Evolutionary conservation across 2,888 invertebrate genomes (phyloP).

Genomic region (Acronicta aceris): DNA sequence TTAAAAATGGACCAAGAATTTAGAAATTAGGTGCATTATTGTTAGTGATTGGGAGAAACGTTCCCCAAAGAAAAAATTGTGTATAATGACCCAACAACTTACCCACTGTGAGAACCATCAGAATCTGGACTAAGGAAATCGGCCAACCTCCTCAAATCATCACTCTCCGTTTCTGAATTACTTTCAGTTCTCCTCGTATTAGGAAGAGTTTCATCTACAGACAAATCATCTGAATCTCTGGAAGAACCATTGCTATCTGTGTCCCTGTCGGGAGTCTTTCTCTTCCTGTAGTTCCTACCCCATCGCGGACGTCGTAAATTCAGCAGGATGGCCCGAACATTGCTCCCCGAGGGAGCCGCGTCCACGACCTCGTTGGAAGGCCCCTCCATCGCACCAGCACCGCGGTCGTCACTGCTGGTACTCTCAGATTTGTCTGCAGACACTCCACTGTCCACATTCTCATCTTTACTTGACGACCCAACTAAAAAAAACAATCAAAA

Average conservation of each 20-base stretch:
- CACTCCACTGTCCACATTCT: constrained; percentile 84
- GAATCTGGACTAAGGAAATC: constrained; percentile 62
- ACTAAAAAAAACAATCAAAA: constrained; percentile 67
- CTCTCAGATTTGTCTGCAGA: constrained; percentile 86
- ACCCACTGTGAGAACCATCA: constrained; percentile 70
- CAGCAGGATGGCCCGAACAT: constrained; percentile 74
- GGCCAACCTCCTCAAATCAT: constrained; percentile 64
- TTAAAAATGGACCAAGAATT: too few relatives aligned
- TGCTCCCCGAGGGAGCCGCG: constrained; percentile 78
- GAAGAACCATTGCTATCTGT: constrained; percentile 78
- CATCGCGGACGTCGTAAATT: constrained; percentile 75
- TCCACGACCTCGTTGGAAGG: constrained; percentile 78
- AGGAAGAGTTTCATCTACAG: constrained; percentile 66
- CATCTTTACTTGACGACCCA: constrained; percentile 72
- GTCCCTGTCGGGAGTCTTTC: constrained; percentile 80
- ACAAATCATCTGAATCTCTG: constrained; percentile 82
- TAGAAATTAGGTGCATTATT: too few relatives aligned
- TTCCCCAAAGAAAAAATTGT: too few relatives aligned
- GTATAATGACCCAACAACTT: constrained; percentile 47
- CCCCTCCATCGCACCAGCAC: constrained; percentile 62
- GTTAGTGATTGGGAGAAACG: too few relatives aligned
- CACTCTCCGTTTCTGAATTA: constrained; percentile 70
- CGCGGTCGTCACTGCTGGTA: constrained; percentile 79
- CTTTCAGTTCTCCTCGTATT: constrained; percentile 61
- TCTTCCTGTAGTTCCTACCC: constrained; percentile 79